Evolutionary conservation across 1,140 invertebrate species (phyloP), one percentile per base, ranked within the genome.

Genomic region (Bombus cullumanus): DNA sequence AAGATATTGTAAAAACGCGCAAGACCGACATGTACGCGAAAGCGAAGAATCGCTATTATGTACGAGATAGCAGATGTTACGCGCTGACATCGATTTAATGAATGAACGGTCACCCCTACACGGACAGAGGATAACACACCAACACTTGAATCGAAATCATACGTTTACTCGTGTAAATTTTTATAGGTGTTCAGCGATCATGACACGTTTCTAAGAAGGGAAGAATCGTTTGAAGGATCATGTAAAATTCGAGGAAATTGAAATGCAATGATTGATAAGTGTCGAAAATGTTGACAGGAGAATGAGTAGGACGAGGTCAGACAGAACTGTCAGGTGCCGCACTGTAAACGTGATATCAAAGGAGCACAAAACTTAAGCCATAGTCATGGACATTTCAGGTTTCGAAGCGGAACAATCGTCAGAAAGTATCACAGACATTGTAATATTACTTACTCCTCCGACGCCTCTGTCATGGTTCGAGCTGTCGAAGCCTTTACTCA

Each of bases 401-500:
- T 83, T 69, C 66, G 31, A 31, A 59, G 66, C 39, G 64, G 80
- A 86, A 83, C 47, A 76, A 83, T 69, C 66, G 22, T 71, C 57
- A n/a, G 43, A 39, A 25, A 64, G 68, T 41, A 68, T 81, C n/a
- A 75, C 37, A 82, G 72, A 75, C 75, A 73, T 85, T 81, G 15
- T 59, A 37, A 34, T 74, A 78, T 31, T 92, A 95, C 95, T 96
- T 91, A 96, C 95, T 95, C 95, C 90, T 96, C 95, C 88, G 92
- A 94, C 92, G 94, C 92, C 92, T 96, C 95, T 95, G 95, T 95
- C 95, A 95, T 96, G 93, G 90, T 95, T 95, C 87, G 92, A 93
- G 87, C 92, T 94, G 89, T 92, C 92, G 90, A 93, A 93, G 88
- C 92, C 90, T 93, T 94, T 95, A 95, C 93, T 95, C 93, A 90